Evolutionary conservation across 2,797 vertebrate genomes (phyloP).

Genomic region (Pantherophis vulpinus): DNA sequence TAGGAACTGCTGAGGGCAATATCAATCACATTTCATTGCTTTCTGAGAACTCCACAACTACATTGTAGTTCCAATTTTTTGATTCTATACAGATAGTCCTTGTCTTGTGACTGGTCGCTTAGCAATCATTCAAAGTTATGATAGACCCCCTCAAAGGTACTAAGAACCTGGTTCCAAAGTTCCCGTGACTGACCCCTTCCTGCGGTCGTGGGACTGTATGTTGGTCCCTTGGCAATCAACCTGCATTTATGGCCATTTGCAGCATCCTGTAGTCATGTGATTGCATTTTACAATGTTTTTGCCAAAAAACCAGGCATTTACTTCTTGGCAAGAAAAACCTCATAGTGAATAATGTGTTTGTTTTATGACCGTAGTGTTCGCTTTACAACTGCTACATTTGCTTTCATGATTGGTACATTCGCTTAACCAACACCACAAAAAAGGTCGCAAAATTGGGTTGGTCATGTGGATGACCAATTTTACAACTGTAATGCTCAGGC

Average conservation of each 20-base stretch:
- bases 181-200: not conserved
- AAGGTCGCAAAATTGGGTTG: too few relatives aligned
- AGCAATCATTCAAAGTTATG: not conserved
- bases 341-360: too few relatives aligned
- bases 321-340: not conserved
- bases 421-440: too few relatives aligned
- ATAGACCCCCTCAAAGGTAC: not conserved
- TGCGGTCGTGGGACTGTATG: not conserved
- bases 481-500: too few relatives aligned
- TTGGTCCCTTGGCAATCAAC: not conserved
- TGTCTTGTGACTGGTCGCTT: not conserved
- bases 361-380: not conserved
- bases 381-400: not conserved
- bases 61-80: constrained; percentile 35
- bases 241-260: not conserved
- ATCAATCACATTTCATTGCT: constrained; percentile 41
- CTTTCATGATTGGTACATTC: not conserved
- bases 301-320: not conserved
- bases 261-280: not conserved
- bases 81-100: constrained; percentile 5
- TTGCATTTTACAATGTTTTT: not conserved
- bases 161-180: not conserved
- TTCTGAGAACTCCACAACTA: constrained; percentile 26
- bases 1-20: constrained; percentile 39
- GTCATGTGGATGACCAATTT: too few relatives aligned